Percentiles rank a stretch among this genome's conserved stretches.
Conservation (phyloP, 1,140 invertebrate genomes). For the Hyphantria cunea region DNA sequence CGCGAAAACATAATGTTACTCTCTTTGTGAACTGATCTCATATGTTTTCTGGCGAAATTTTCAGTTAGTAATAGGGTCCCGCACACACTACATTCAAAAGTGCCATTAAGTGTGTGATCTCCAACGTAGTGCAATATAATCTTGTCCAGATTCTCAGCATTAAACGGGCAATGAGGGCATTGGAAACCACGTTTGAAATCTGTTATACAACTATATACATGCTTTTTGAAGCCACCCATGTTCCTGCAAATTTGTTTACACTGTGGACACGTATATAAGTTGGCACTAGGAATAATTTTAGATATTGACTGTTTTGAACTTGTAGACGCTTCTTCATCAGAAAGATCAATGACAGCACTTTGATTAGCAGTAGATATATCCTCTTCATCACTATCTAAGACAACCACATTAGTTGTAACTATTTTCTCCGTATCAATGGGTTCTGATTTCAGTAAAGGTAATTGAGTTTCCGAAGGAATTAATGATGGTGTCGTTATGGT, state of each 20-base stretch:
- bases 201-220: slow-evolving; percentile 39
- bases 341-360: slow-evolving; percentile 37
- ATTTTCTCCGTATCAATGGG: background rate
- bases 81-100: slow-evolving; percentile 38
- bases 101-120: slow-evolving; percentile 31
- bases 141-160: slow-evolving; percentile 6
- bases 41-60: slow-evolving; percentile 36
- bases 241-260: slow-evolving; percentile 40
- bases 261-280: slow-evolving; percentile 43
- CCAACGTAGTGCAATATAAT: slow-evolving; percentile 44
- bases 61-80: slow-evolving; percentile 14
- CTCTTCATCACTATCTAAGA: slow-evolving; percentile 69
- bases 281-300: no score
- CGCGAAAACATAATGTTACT: slow-evolving; percentile 7
- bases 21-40: slow-evolving; percentile 36
- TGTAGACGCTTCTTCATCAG: slow-evolving; percentile 32
- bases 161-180: slow-evolving; percentile 47
- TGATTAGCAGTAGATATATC: slow-evolving; percentile 1
- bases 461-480: no score
- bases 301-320: no score
- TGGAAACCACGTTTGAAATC: slow-evolving; percentile 3
- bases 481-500: no score
- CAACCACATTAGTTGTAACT: slow-evolving; percentile 37
- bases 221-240: slow-evolving; percentile 44
- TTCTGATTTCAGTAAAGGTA: no score